A percentile compares a stretch with the other conserved stretches of the same genome.
Evolutionary conservation across 2,797 vertebrate species (phyloP).

Genomic region (Myotis planiceps): DNA sequence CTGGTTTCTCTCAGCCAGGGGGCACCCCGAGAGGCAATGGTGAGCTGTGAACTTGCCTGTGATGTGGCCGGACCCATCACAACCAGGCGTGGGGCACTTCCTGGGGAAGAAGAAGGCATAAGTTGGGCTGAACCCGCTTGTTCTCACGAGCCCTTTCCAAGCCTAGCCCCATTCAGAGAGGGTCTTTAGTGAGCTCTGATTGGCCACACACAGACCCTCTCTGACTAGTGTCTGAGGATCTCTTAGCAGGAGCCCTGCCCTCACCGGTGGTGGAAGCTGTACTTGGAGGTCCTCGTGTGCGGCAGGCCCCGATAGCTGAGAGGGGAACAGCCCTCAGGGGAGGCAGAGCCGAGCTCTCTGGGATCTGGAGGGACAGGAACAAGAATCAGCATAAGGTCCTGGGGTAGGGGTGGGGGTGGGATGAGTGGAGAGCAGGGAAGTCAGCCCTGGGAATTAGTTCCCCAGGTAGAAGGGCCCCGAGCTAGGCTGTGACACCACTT

Average conservation of each 20-base stretch:
- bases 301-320: slow-evolving; percentile 93
- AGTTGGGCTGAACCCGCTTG: neutral
- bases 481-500: neutral
- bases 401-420: neutral
- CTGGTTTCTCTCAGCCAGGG: slow-evolving; percentile 97
- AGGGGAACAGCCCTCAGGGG: slow-evolving; percentile 89
- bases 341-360: slow-evolving; percentile 88
- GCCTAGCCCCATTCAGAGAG: neutral
- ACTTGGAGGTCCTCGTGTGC: slow-evolving; percentile 93
- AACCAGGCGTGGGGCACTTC: slow-evolving; percentile 99
- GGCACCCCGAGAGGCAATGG: slow-evolving; percentile 98
- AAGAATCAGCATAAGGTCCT: neutral
- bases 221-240: neutral
- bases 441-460: neutral
- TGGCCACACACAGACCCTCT: neutral
- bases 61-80: slow-evolving; percentile 97
- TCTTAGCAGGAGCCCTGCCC: slow-evolving; percentile 14
- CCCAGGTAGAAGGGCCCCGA: neutral
- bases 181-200: neutral
- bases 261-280: slow-evolving; percentile 98
- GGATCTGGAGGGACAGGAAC: slow-evolving; percentile 86
- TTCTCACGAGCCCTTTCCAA: neutral
- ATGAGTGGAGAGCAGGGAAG: neutral
- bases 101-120: slow-evolving; percentile 84
- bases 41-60: slow-evolving; percentile 98